Base-by-base conservation (phyloP, 1,140 invertebrate species). In the Thaumatotibia leucotreta region DNA sequence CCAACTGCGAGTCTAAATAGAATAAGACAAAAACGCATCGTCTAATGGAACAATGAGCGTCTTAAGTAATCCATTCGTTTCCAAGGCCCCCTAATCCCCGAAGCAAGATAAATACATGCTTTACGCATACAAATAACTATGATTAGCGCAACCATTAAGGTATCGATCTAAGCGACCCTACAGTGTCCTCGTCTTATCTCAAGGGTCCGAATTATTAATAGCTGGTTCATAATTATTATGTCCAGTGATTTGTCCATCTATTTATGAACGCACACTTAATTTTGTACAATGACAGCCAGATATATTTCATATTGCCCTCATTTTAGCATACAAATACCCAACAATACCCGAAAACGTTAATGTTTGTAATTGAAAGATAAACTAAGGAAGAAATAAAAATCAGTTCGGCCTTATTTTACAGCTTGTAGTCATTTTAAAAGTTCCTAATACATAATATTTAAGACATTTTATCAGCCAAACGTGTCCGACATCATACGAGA, bases 91-190 rank as follows among this genome's bases (percentile, higher is more conserved):
- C 24, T 14, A 58, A 29, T 58, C 52, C 24, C 24, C 10, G 2
- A 58, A 58, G 52, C 24, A 58, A 58, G 52, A 58, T 14, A 58
- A 58, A 58, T 58, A 29, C 22, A 54, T 54, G n/a, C 27, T 58
- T 27, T 31, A 5, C 52, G 24, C 27, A 58, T 58, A 58, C 52
- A 58, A 58, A 58, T 58, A 58, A 58, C 52, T 58, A 58, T 58
- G 24, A 58, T 58, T 58, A 58, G 52, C 52, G 22, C 23, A 17
- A 27, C 52, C 52, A 58, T 58, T 58, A 29, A 23, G 52, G 52
- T 31, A 29, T 58, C 6, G 24, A 58, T 58, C 52, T 17, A 24
- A 58, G 52, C 52, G 23, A 58, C 52, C 52, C 24, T 27, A 24
- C 23, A 24, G 22, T 58, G 52, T 23, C 52, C 52, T 58, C 50